Percentiles rank a stretch among this genome's conserved stretches.
phyloP scores from a whole-genome alignment of 2,113 vertebrate genomes.

The Calypte anna region DNA sequence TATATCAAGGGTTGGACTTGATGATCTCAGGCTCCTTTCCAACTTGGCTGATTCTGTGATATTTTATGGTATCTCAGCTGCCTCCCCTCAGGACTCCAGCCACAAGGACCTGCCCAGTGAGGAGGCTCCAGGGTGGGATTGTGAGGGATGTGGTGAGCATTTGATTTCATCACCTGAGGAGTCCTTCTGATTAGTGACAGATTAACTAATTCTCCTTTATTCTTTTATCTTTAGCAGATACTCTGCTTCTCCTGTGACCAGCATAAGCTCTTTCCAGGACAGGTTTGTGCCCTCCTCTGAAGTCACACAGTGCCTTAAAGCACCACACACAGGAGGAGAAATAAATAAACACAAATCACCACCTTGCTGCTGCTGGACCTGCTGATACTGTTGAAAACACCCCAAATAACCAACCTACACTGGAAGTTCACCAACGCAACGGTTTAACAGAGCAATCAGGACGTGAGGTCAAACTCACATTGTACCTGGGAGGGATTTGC shows the following conservation, averaged over 20 bases:
- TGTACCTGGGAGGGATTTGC: not conserved
- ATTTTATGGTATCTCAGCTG: not conserved
- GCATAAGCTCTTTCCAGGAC: not conserved
- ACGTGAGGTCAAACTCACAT: rapidly evolving
- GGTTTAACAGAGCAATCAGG: not conserved
- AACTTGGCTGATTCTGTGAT: too few species aligned
- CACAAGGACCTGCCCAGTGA: rapidly evolving
- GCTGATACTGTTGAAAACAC: not conserved
- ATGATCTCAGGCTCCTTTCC: too few species aligned
- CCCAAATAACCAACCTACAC: rapidly evolving
- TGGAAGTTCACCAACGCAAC: not conserved
- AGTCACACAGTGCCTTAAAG: too few species aligned
- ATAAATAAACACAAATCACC: not conserved
- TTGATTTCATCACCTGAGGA: not conserved
- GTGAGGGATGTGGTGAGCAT: not conserved
- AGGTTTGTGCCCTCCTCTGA: too few species aligned
- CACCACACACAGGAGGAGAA: rapidly evolving
- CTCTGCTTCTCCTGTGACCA: not conserved
- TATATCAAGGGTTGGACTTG: too few species aligned
- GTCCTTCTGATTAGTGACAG: not conserved
- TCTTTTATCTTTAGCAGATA: not conserved
- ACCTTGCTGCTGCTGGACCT: rapidly evolving
- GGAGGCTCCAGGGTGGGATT: too few species aligned
- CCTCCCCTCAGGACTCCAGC: not conserved
- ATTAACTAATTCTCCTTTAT: not conserved